Percentiles rank a stretch among this genome's conserved stretches.
phyloP scores from a whole-genome alignment of 2,113 vertebrate species.

The Saguinus imperator region DNA sequence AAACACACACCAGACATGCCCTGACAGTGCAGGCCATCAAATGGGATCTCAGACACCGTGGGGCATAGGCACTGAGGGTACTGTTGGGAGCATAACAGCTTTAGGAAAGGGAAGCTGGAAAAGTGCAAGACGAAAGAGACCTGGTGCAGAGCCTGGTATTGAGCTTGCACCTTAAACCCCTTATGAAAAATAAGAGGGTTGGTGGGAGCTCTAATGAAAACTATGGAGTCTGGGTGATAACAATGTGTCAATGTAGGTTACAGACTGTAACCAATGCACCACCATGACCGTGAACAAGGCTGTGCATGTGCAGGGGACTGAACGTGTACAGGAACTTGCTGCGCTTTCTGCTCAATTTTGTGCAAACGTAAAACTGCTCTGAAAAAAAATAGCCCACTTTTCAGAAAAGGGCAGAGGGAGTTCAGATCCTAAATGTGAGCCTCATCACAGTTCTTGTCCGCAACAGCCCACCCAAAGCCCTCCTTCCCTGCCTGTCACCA shows the following conservation, averaged over 20 bases:
- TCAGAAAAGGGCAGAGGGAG: not conserved
- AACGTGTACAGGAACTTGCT: not conserved
- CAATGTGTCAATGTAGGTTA: too few species aligned
- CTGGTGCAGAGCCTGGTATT: not conserved
- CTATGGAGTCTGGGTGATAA: not conserved
- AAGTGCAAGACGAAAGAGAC: too few species aligned
- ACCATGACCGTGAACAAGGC: not conserved
- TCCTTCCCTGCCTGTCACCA: not conserved
- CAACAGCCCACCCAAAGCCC: not conserved
- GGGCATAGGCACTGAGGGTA: rapidly evolving
- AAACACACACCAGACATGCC: not conserved
- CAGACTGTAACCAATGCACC: not conserved
- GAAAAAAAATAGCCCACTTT: not conserved
- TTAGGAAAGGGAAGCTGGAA: not conserved
- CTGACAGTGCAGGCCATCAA: not conserved
- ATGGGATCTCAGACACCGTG: rapidly evolving
- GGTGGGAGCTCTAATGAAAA: not conserved
- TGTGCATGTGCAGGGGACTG: not conserved
- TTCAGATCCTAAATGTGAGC: not conserved
- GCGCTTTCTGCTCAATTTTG: not conserved
- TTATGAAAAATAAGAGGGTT: not conserved
- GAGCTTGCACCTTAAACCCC: not conserved
- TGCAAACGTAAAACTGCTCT: not conserved
- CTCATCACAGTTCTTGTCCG: not conserved
- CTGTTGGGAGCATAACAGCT: rapidly evolving